Evolutionary conservation across 2,113 vertebrate genomes (phyloP).

Genomic region (Ceyx cyanopectus): DNA sequence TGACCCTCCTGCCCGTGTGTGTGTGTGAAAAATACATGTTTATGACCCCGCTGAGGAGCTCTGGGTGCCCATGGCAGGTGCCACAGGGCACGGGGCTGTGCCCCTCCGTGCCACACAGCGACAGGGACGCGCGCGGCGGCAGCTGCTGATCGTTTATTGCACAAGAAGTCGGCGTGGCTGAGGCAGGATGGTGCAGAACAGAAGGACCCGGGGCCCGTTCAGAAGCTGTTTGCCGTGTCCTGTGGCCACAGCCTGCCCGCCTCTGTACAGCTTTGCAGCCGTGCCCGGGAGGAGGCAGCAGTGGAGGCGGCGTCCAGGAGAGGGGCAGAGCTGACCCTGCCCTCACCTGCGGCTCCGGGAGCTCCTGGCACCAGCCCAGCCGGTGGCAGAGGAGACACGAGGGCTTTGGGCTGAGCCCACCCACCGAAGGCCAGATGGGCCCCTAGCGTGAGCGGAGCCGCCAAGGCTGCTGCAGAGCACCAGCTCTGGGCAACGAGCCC

Average conservation of each 20-base stretch:
- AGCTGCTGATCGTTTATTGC: conserved; percentile 83
- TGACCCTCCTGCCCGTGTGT: fast-evolving
- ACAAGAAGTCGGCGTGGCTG: conserved; percentile 70
- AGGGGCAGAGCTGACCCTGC: neutral
- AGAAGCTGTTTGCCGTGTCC: conserved; percentile 13
- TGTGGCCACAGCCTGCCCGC: neutral
- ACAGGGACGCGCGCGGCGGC: neutral
- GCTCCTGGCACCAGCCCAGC: neutral
- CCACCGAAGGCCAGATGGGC: neutral
- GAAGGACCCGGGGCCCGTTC: conserved; percentile 29
- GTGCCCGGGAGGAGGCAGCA: neutral
- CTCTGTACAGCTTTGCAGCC: neutral
- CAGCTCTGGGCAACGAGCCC: neutral
- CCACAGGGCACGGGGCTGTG: neutral
- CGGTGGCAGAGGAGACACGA: fast-evolving
- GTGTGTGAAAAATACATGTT: neutral
- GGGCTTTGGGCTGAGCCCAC: neutral
- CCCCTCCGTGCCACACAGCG: fast-evolving
- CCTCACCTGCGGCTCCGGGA: fast-evolving
- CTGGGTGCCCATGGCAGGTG: fast-evolving
- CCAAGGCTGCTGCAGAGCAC: neutral
- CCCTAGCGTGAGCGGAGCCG: fast-evolving
- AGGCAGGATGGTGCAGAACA: conserved; percentile 63
- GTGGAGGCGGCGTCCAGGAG: neutral
- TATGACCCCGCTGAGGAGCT: fast-evolving